phyloP scores from a whole-genome alignment of 2,888 invertebrate genomes.

The Camptogramma bilineatum region DNA sequence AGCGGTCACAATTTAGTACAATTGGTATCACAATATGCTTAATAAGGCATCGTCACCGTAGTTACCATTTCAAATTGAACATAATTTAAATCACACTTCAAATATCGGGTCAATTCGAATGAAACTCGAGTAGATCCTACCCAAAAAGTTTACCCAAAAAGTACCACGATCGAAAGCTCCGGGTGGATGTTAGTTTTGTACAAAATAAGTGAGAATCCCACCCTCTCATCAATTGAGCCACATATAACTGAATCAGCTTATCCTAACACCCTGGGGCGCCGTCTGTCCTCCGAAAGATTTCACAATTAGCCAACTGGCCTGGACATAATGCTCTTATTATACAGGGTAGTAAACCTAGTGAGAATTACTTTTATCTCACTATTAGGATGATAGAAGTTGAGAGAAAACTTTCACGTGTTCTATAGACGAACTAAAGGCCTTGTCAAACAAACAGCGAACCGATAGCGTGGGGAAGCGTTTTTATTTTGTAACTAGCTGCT shows the following conservation, averaged over 20 bases:
- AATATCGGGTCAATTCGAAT: too few species aligned
- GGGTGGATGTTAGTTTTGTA: not conserved
- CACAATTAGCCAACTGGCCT: conserved; percentile 40
- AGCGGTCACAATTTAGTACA: too few species aligned
- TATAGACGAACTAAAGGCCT: not conserved
- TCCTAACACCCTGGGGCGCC: conserved; percentile 43
- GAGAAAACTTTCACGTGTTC: not conserved
- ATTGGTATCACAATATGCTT: too few species aligned
- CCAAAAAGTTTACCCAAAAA: not conserved
- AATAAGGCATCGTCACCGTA: too few species aligned
- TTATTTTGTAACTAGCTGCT: too few species aligned
- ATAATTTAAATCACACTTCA: too few species aligned
- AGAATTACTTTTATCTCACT: not conserved
- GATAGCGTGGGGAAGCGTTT: too few species aligned
- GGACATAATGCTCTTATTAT: conserved; percentile 4
- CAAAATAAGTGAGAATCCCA: conserved; percentile 1
- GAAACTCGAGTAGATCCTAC: too few species aligned
- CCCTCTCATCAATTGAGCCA: conserved; percentile 30
- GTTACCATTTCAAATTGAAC: too few species aligned
- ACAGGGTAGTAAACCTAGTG: conserved; percentile 9
- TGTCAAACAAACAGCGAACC: too few species aligned
- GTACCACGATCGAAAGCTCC: not conserved
- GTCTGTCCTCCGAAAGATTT: conserved; percentile 43
- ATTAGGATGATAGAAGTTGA: not conserved
- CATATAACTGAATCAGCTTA: conserved; percentile 39